phyloP scores from a whole-genome alignment of 2,888 invertebrate genomes.

The Drosophila fulvimacula region DNA sequence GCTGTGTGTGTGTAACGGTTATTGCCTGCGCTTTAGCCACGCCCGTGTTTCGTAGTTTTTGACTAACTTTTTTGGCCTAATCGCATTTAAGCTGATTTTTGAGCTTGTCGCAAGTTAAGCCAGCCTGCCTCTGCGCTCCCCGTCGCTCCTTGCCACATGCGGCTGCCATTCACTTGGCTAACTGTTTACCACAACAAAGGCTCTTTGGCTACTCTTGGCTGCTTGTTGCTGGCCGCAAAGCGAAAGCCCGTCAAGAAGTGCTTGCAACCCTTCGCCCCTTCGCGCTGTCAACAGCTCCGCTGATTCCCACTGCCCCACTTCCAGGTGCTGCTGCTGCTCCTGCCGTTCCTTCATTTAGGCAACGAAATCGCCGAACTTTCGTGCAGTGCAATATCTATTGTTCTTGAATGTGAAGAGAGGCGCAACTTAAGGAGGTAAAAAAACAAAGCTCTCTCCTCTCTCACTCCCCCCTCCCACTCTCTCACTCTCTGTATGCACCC shows the following conservation, averaged over 20 bases:
- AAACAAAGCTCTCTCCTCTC: constrained; percentile 47
- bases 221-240: constrained; percentile 53
- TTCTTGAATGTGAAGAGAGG: constrained; percentile 51
- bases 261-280: constrained; percentile 37
- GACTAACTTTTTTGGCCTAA: constrained; percentile 32
- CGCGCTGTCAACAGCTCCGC: constrained; percentile 54
- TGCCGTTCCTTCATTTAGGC: constrained; percentile 41
- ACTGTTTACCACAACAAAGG: constrained; percentile 74
- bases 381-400: constrained; percentile 75
- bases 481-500: neutral
- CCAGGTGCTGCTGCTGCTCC: constrained; percentile 7
- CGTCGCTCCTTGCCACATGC: neutral
- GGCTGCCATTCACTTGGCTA: constrained; percentile 19
- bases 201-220: constrained; percentile 17
- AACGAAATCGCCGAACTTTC: constrained; percentile 47
- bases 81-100: constrained; percentile 61
- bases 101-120: constrained; percentile 19
- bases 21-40: constrained; percentile 23
- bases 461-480: neutral
- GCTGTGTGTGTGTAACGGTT: neutral
- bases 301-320: neutral
- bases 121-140: neutral
- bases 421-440: constrained; percentile 31
- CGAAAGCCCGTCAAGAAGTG: constrained; percentile 69
- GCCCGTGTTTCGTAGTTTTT: constrained; percentile 32